Base-by-base conservation (phyloP, 2,888 invertebrate genomes). In the Synergus itoensis region DNA sequence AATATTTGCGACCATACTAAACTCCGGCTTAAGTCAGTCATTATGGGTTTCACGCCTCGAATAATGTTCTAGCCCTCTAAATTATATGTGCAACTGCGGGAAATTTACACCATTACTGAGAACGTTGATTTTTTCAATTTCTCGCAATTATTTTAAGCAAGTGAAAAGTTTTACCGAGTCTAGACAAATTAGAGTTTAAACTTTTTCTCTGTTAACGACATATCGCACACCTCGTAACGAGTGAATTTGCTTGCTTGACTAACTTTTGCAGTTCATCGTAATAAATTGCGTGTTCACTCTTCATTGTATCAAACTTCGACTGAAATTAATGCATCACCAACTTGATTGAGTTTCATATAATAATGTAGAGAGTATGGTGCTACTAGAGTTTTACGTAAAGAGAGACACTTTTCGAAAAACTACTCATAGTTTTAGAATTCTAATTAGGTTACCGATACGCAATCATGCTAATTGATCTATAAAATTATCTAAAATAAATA, bases 231-330 rank as follows among this genome's bases (percentile, higher is more conserved):
- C 36, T 73, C 36, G 48, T 69, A 28, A 48, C n/a, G 69, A 73
- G 48, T 28, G 53, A 73, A 73, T 73, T 28, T 73, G n/a, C 53
- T 73, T 53, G 53, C 73, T 73, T 28, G 36, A n/a, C 73, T 73
- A 73, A 73, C 73, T 73, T 73, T 73, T 48, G 73, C 40, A 73
- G 73, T 73, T 73, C 73, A 73, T 73, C 36, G 73, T 73, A 73
- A 73, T 73, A 73, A 73, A 53, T 73, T 69, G 36, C 69, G 16
- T 9, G 21, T 69, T 73, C 28, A 48, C 36, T 73, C 16, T 53
- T 73, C 73, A 73, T 73, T 73, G 73, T 73, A 53, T 73, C 53
- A 48, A 53, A 36, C 53, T 48, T n/a, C 2, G 48, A 48, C 73
- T 53, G n/a, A 73, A 73, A 73, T 73, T 73, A 36, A 73, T 48